Percentiles rank a stretch among this genome's conserved stretches.
Conservation (phyloP, 2,113 vertebrate species). For the Ifrita kowaldi region DNA sequence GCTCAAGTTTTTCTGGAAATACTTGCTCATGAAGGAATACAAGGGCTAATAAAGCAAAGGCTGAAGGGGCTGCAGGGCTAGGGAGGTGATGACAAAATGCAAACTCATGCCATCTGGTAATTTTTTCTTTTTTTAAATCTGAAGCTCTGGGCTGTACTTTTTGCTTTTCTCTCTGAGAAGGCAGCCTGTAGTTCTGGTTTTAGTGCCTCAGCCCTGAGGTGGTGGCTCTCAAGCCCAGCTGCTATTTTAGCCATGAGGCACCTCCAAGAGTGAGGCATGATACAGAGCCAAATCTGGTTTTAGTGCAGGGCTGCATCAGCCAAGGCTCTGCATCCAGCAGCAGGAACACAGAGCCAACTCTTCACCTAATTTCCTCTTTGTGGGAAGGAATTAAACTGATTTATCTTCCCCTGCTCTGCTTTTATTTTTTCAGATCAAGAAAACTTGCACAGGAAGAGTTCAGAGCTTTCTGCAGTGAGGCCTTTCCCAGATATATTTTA, state of each 20-base stretch:
- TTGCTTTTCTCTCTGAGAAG: neutral
- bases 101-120: neutral
- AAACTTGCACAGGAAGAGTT: neutral
- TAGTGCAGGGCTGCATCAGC: neutral
- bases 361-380: neutral
- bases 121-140: neutral
- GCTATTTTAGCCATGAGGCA: neutral
- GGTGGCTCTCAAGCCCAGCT: neutral
- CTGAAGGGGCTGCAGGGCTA: neutral
- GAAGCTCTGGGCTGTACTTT: neutral
- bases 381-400: neutral
- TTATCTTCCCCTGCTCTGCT: neutral
- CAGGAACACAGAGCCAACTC: neutral
- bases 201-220: neutral
- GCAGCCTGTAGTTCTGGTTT: neutral
- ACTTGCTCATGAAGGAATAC: neutral
- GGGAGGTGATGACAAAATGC: neutral
- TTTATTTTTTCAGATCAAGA: conserved; percentile 25
- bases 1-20: neutral
- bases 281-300: neutral
- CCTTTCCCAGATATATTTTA: neutral
- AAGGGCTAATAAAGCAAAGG: neutral
- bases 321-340: neutral
- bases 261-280: neutral
- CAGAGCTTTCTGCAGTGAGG: neutral